phyloP scores from a whole-genome alignment of 2,797 vertebrate species.

The Melanotaenia boesemani region DNA sequence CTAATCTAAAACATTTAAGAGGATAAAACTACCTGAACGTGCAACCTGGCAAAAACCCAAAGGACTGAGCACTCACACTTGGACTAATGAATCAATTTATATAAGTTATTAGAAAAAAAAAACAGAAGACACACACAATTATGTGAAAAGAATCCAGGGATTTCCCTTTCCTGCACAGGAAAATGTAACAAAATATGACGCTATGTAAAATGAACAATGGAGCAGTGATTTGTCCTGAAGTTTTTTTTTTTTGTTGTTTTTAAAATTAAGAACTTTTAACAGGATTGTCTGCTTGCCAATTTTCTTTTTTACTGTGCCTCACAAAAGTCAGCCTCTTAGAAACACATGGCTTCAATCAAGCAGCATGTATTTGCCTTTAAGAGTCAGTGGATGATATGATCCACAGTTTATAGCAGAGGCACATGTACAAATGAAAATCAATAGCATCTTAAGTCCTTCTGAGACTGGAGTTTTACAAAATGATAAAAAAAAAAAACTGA shows the following conservation, averaged over 20 bases:
- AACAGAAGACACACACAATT: conserved; percentile 26
- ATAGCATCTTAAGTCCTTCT: conserved; percentile 51
- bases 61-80: conserved; percentile 23
- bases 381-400: conserved; percentile 57
- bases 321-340: conserved; percentile 42
- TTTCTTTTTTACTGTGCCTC: conserved; percentile 26
- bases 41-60: conserved; percentile 38
- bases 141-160: conserved; percentile 30
- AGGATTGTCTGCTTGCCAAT: conserved; percentile 18
- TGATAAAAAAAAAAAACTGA: conserved; percentile 10
- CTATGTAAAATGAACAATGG: conserved; percentile 41
- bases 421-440: conserved; percentile 61
- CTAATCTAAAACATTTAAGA: conserved; percentile 36
- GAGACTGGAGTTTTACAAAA: conserved; percentile 39
- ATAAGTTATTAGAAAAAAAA: conserved; percentile 44
- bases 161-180: conserved; percentile 35
- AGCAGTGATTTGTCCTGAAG: conserved; percentile 16
- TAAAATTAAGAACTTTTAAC: conserved; percentile 27
- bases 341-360: conserved; percentile 66
- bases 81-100: conserved; percentile 42
- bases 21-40: conserved; percentile 31
- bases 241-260: conserved; percentile 13
- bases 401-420: conserved; percentile 56
- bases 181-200: conserved; percentile 36
- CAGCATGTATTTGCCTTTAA: conserved; percentile 39